Evolutionary conservation across 1,140 invertebrate species (phyloP).

Genomic region (Pectinophora gossypiella): DNA sequence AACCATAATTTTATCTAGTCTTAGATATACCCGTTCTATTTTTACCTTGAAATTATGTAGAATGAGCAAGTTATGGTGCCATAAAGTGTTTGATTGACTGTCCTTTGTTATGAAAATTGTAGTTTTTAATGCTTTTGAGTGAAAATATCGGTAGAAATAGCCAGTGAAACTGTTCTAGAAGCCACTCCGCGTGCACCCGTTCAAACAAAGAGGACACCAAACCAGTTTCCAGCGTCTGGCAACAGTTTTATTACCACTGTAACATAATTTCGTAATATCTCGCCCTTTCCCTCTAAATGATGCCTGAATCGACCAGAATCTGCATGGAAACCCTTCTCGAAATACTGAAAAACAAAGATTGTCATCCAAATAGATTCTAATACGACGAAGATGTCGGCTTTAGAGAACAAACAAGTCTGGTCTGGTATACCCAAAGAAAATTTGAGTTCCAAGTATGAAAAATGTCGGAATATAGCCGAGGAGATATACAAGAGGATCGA

Average conservation of each 20-base stretch:
- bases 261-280: conserved; percentile 10
- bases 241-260: neutral
- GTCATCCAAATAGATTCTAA: conserved; percentile 35
- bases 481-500: conserved; percentile 70
- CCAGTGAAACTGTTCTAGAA: neutral
- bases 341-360: neutral
- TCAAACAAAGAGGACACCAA: neutral
- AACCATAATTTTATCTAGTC: conserved; percentile 63
- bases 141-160: neutral
- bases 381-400: conserved; percentile 50
- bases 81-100: conserved; percentile 57
- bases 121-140: conserved; percentile 20
- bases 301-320: conserved; percentile 14
- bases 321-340: neutral
- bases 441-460: conserved; percentile 54
- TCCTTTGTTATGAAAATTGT: conserved; percentile 54
- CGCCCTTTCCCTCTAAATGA: conserved; percentile 4
- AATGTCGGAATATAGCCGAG: conserved; percentile 63
- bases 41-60: conserved; percentile 24
- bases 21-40: conserved; percentile 36
- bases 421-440: conserved; percentile 29
- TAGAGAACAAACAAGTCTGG: conserved; percentile 47
- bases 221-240: neutral
- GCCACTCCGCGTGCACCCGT: neutral
- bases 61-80: conserved; percentile 53